These are phyloP conservation scores for Brachypterus glaber DNA, from an alignment of 2,888 invertebrate genomes.

Conservation along the genomic window DNA sequence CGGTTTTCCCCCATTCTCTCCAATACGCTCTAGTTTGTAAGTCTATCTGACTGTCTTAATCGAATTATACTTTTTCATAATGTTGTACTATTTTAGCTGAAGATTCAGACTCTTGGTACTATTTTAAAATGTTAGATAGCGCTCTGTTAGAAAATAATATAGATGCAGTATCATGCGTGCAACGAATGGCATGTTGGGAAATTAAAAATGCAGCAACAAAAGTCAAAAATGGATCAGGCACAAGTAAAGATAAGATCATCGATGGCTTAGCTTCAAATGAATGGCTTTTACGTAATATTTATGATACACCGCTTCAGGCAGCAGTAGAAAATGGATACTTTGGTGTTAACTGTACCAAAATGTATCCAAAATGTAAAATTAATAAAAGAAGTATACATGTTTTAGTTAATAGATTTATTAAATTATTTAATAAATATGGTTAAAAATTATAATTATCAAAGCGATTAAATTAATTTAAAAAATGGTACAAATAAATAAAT, in stretches of 20 bases:
- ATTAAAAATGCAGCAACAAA: conserved; percentile 39
- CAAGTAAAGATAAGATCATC: conserved; percentile 42
- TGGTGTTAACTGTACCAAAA: conserved; percentile 19
- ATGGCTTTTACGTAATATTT: conserved; percentile 38
- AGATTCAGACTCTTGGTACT: conserved; percentile 14
- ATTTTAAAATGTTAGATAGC: conserved; percentile 44
- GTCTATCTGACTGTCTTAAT: no score
- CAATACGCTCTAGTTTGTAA: no score
- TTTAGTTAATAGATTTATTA: conserved; percentile 13
- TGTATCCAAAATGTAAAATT: conserved; percentile 22
- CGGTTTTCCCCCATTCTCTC: no score
- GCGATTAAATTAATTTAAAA: no score
- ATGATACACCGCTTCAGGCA: conserved; percentile 46
- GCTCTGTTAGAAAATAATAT: conserved; percentile 48
- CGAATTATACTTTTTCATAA: no score
- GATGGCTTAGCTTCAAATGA: conserved; percentile 43
- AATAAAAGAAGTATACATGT: conserved; percentile 14
- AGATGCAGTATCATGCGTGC: conserved; percentile 52
- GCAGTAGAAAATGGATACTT: conserved; percentile 44
- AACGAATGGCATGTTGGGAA: conserved; percentile 48
- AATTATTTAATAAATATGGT: no score
- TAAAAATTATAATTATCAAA: no score
- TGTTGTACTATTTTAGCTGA: conserved; percentile 19
- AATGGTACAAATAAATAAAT: no score
- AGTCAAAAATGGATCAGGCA: conserved; percentile 35